Evolutionary conservation across 23 tunicate genomes (phyloP).

Genomic region (Halocynthia roretzi): DNA sequence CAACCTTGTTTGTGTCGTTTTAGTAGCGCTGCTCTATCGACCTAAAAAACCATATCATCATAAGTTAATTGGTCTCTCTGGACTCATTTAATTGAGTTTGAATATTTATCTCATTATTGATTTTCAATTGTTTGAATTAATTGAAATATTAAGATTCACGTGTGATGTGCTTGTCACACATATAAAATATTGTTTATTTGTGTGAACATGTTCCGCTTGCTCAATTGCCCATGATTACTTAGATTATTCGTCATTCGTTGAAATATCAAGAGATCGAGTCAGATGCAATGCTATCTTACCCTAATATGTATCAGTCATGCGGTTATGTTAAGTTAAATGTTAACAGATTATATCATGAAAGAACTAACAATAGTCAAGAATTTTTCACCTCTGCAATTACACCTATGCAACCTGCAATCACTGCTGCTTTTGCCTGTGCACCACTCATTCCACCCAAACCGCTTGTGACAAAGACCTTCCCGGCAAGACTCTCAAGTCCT

Average conservation of each 20-base stretch:
- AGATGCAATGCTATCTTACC: too few relatives aligned
- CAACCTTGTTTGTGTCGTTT: conserved; percentile 94
- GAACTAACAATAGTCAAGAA: background rate
- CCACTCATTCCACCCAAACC: conserved; percentile 99
- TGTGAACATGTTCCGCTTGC: too few relatives aligned
- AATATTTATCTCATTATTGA: background rate
- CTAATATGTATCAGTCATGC: too few relatives aligned
- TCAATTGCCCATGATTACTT: too few relatives aligned
- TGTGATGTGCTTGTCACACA: too few relatives aligned
- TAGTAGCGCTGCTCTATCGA: conserved; percentile 66
- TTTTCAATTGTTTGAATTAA: too few relatives aligned
- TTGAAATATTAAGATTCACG: too few relatives aligned
- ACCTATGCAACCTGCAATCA: conserved; percentile 91
- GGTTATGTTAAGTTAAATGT: background rate
- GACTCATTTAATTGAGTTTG: background rate
- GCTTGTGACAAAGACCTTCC: conserved; percentile 87
- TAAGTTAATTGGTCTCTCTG: too few relatives aligned
- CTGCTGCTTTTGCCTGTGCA: conserved; percentile 96
- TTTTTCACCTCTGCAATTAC: conserved; percentile 83
- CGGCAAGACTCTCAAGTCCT: conserved; percentile 30
- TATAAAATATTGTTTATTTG: too few relatives aligned
- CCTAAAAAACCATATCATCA: conserved; percentile 12
- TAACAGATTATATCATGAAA: background rate
- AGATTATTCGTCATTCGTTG: too few relatives aligned
- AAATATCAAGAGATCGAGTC: too few relatives aligned